These are phyloP conservation scores for Oryzias melastigma DNA, from an alignment of 2,113 vertebrate species.

Conservation along the genomic window DNA sequence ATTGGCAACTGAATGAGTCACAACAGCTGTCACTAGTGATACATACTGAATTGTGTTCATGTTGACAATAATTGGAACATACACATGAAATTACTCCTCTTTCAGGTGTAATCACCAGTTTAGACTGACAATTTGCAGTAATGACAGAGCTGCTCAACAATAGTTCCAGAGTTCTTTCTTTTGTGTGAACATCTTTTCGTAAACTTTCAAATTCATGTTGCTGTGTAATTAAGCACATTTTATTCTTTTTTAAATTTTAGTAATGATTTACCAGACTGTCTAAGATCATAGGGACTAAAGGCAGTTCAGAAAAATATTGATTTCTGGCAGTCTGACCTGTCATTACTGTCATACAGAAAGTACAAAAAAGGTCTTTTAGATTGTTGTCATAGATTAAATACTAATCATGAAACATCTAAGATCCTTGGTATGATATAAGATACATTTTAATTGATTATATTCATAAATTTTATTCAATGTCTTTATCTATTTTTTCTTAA, in stretches of 20 bases:
- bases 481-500: conserved; percentile 56
- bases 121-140: no score
- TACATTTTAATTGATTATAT: conserved; percentile 67
- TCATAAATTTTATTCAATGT: conserved; percentile 63
- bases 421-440: conserved; percentile 49
- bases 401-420: conserved; percentile 47
- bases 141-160: no score
- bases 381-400: conserved; percentile 45
- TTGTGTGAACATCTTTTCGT: neutral
- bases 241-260: conserved; percentile 30
- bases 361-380: no score
- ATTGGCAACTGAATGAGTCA: no score
- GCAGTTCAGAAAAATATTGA: conserved; percentile 34
- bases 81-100: no score
- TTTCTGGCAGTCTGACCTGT: conserved; percentile 43
- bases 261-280: conserved; percentile 8
- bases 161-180: neutral
- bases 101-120: no score
- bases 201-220: neutral
- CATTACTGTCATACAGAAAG: conserved; percentile 25
- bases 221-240: neutral
- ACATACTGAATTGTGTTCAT: no score
- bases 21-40: no score
- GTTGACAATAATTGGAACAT: no score
- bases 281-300: conserved; percentile 41